Percentiles rank a stretch among this genome's conserved stretches.
phyloP scores from a whole-genome alignment of 2,113 vertebrate genomes.

The Zosterops japonicus region DNA sequence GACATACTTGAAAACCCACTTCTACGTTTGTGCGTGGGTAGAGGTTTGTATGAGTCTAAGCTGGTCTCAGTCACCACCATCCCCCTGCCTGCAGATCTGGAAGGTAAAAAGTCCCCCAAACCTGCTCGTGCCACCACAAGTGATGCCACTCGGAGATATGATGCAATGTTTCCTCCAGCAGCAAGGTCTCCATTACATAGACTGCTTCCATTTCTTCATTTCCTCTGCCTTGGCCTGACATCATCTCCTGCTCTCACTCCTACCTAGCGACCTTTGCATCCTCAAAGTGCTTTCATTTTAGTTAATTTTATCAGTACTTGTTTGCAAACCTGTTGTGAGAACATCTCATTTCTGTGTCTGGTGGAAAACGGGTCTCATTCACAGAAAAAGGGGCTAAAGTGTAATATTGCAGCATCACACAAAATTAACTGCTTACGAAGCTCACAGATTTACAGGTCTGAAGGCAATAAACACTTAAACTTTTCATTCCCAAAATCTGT shows the following conservation, averaged over 20 bases:
- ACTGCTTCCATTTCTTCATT: constrained; percentile 39
- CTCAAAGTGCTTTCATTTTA: not conserved
- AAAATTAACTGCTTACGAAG: not conserved
- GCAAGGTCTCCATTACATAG: not conserved
- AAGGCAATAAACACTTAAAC: not conserved
- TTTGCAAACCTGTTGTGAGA: not conserved
- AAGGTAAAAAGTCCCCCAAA: not conserved
- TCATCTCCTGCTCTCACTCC: not conserved
- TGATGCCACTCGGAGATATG: not conserved
- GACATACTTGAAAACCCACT: not conserved
- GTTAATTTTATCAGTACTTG: not conserved
- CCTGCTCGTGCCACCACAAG: fast-evolving
- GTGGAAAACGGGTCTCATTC: not conserved
- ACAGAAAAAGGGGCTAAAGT: not conserved
- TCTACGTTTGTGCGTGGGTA: fast-evolving
- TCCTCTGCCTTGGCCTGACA: not conserved
- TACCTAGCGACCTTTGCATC: not conserved
- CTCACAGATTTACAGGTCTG: not conserved
- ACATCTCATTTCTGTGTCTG: not conserved
- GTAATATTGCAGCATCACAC: not conserved
- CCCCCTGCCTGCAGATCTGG: fast-evolving
- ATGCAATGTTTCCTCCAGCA: constrained; percentile 14
- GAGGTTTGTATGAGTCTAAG: not conserved
- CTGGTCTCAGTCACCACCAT: fast-evolving
- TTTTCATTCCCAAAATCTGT: not conserved